A percentile compares a stretch with the other conserved stretches of the same genome.
These are phyloP conservation scores for Labrus mixtus DNA, from an alignment of 2,113 vertebrate species.

Conservation along the genomic window DNA sequence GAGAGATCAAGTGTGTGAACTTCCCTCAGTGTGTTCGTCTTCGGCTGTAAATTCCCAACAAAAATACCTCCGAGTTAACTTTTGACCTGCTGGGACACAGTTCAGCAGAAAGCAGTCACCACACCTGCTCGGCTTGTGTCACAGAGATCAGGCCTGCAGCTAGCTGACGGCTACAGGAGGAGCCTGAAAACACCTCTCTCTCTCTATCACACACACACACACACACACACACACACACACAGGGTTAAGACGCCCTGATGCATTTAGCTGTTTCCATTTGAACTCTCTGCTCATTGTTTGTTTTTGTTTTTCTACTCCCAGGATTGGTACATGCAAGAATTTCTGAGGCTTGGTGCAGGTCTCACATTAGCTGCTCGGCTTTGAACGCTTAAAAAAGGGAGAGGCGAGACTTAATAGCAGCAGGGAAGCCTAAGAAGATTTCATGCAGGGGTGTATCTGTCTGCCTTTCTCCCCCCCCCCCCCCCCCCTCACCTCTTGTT, in stretches of 20 bases:
- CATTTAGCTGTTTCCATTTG: conserved; percentile 14
- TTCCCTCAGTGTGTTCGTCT: conserved; percentile 55
- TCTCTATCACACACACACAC: conserved; percentile 26
- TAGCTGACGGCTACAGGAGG: conserved; percentile 9
- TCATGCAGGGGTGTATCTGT: conserved; percentile 63
- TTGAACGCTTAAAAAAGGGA: conserved; percentile 61
- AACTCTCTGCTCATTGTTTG: conserved; percentile 11
- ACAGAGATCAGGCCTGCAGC: conserved; percentile 29
- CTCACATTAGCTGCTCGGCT: conserved; percentile 58
- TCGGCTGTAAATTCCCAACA: conserved; percentile 80
- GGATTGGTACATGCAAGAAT: conserved; percentile 11
- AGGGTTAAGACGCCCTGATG: conserved; percentile 8
- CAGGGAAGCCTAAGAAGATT: conserved; percentile 64
- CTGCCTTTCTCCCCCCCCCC: conserved; percentile 44
- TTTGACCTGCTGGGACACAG: conserved; percentile 78
- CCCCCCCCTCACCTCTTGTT: conserved; percentile 26
- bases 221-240: conserved; percentile 19
- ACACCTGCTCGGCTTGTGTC: conserved; percentile 80
- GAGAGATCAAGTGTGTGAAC: conserved; percentile 63
- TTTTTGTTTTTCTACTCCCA: conserved; percentile 29
- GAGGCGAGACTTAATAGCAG: conserved; percentile 53
- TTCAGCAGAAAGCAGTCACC: conserved; percentile 61
- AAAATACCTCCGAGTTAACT: conserved; percentile 83
- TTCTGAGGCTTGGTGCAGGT: conserved; percentile 37
- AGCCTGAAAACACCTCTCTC: conserved; percentile 29